Percentiles rank a stretch among this genome's conserved stretches.
These are phyloP conservation scores for Catostylus mosaicus DNA, from an alignment of 30 jellyfish, hydroid and myxozoan genomes.

Conservation along the genomic window DNA sequence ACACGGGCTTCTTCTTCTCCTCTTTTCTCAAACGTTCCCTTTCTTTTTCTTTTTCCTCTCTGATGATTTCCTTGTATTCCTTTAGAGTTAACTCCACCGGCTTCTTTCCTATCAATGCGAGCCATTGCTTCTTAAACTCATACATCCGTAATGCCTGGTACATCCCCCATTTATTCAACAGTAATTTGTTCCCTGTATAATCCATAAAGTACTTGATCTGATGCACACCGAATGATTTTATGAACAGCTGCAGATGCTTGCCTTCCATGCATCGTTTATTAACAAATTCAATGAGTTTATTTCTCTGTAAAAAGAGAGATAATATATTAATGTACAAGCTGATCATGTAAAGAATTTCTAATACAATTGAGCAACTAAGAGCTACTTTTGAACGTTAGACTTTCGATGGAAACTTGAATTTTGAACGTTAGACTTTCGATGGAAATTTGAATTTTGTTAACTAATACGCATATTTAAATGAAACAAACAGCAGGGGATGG, in stretches of 20 bases:
- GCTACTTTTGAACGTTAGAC: too few relatives aligned
- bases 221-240: conserved; percentile 44
- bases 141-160: conserved; percentile 73
- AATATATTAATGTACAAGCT: too few relatives aligned
- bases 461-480: too few relatives aligned
- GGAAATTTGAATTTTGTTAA: too few relatives aligned
- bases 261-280: conserved; percentile 57
- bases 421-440: too few relatives aligned
- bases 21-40: conserved; percentile 24
- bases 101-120: conserved; percentile 38
- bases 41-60: conserved; percentile 58
- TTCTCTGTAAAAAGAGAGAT: conserved; percentile 48
- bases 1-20: conserved; percentile 51
- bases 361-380: too few relatives aligned
- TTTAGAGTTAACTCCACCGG: conserved; percentile 36
- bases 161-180: conserved; percentile 61
- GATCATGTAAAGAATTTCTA: too few relatives aligned
- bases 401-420: too few relatives aligned
- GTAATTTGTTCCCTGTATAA: conserved; percentile 22
- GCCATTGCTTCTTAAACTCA: conserved; percentile 59
- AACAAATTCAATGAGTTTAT: conserved; percentile 45
- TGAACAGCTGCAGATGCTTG: conserved; percentile 23
- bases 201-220: conserved; percentile 57
- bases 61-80: conserved; percentile 42
- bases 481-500: too few relatives aligned